Evolutionary conservation across 2,797 vertebrate genomes (phyloP).

Genomic region (Myotis vivesi): DNA sequence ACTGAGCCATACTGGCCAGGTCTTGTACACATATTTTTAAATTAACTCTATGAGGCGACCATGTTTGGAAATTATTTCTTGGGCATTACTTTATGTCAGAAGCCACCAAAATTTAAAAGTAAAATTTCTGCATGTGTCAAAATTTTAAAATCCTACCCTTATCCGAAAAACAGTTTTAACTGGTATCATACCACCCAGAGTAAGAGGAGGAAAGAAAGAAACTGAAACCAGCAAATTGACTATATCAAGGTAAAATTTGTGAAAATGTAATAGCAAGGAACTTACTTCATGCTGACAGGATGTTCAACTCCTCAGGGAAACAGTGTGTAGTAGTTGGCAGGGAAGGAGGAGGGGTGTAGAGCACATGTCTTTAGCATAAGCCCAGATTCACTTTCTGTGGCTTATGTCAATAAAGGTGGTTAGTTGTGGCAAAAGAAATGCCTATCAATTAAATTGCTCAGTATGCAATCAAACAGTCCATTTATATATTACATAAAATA

Average conservation of each 20-base stretch:
- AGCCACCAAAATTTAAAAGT: constrained; percentile 10
- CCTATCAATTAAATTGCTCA: background rate
- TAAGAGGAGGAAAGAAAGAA: background rate
- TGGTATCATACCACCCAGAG: background rate
- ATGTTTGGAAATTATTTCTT: background rate
- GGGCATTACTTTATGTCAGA: background rate
- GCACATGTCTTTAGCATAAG: background rate
- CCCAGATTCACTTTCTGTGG: background rate
- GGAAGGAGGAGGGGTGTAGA: background rate
- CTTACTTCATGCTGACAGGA: background rate
- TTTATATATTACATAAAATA: background rate
- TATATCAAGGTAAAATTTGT: background rate
- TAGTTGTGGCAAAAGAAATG: background rate
- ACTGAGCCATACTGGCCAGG: background rate
- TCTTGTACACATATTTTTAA: background rate
- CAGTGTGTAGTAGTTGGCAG: background rate
- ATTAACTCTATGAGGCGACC: background rate
- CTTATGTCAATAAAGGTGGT: background rate
- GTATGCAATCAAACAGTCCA: background rate
- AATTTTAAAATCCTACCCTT: background rate
- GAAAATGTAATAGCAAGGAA: background rate
- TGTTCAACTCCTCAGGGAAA: background rate
- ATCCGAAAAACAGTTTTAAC: background rate
- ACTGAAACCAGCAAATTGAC: background rate
- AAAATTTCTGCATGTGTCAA: constrained; percentile 7